These are phyloP conservation scores for Triops longicaudatus DNA, from an alignment of 1,140 invertebrate species.

Conservation along the genomic window DNA sequence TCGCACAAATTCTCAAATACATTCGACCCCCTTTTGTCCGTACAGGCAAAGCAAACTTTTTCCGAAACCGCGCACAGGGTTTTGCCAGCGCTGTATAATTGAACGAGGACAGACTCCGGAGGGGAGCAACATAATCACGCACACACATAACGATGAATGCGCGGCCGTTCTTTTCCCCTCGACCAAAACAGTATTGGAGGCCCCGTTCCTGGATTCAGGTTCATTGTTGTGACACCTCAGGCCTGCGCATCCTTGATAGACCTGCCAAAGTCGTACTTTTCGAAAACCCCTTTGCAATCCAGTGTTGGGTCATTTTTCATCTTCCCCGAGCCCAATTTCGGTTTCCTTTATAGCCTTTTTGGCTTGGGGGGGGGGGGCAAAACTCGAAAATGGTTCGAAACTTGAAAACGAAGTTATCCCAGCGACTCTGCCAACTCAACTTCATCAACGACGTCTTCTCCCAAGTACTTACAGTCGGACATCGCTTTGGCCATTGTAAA, in stretches of 20 bases:
- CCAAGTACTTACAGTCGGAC: not conserved
- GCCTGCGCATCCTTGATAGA: not conserved
- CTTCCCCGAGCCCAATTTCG: not conserved
- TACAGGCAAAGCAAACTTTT: no score
- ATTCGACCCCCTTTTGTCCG: not conserved
- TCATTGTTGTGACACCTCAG: slow-evolving; percentile 11
- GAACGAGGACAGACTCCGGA: slow-evolving; percentile 1
- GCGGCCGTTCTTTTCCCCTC: not conserved
- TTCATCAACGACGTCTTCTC: not conserved
- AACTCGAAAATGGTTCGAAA: not conserved
- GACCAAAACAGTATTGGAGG: not conserved
- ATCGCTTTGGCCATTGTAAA: not conserved
- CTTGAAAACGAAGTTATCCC: no score
- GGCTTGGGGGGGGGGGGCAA: not conserved
- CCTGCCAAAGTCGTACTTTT: not conserved
- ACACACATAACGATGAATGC: slow-evolving; percentile 7
- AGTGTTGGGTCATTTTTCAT: not conserved
- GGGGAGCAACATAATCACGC: not conserved
- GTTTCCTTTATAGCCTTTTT: not conserved
- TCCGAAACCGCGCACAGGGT: not conserved
- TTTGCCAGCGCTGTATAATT: not conserved
- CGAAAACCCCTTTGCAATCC: not conserved
- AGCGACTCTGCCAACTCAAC: not conserved
- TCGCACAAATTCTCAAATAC: not conserved
- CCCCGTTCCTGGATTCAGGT: not conserved